phyloP scores from a whole-genome alignment of 2,888 invertebrate genomes.

The Protodeltote pygarga region DNA sequence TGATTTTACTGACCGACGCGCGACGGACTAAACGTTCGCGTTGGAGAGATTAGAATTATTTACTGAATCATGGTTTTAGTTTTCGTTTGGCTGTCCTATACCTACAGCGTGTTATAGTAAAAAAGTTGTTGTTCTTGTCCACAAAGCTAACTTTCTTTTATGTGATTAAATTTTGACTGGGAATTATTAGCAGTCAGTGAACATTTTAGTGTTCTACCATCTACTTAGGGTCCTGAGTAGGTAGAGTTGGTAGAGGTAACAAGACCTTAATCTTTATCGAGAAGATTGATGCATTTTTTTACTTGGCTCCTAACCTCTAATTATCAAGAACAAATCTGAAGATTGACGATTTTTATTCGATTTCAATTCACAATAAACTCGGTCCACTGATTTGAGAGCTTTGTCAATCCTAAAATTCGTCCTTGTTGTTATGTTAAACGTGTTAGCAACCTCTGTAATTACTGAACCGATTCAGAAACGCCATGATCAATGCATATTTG shows the following conservation, averaged over 20 bases:
- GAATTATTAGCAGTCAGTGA: too few species aligned
- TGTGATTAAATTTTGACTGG: too few species aligned
- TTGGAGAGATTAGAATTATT: too few species aligned
- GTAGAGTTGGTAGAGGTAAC: not conserved
- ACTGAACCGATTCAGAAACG: constrained; percentile 33
- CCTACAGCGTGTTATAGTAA: too few species aligned
- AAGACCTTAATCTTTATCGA: too few species aligned
- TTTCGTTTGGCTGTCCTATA: too few species aligned
- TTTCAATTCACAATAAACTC: constrained; percentile 24
- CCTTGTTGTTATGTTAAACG: constrained; percentile 12
- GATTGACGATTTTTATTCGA: constrained; percentile 4
- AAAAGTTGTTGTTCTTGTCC: too few species aligned
- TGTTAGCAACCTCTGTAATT: constrained; percentile 33
- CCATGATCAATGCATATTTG: constrained; percentile 19
- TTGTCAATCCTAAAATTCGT: constrained; percentile 14
- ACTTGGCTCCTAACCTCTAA: not conserved
- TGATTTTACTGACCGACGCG: too few species aligned
- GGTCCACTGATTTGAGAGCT: constrained; percentile 21
- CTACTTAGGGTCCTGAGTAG: not conserved
- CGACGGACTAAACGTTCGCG: too few species aligned
- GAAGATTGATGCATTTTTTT: too few species aligned
- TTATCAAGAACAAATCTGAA: constrained; percentile 10
- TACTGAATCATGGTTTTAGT: too few species aligned
- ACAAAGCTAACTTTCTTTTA: too few species aligned
- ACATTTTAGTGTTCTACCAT: not conserved